These are phyloP conservation scores for Cepphus grylle DNA, from an alignment of 2,113 vertebrate species.

Conservation along the genomic window DNA sequence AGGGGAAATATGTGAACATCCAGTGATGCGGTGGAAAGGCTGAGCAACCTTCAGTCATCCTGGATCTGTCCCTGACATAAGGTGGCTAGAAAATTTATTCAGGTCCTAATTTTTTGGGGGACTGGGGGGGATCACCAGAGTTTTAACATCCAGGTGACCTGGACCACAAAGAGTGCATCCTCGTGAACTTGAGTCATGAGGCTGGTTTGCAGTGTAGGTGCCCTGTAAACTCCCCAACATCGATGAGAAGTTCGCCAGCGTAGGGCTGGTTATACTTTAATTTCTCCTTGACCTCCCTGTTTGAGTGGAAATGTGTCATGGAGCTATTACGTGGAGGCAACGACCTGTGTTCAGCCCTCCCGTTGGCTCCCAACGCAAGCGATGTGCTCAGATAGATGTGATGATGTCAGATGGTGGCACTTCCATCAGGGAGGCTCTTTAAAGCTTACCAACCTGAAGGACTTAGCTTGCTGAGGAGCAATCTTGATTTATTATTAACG, in stretches of 20 bases:
- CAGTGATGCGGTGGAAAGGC: rapidly evolving
- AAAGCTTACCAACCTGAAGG: background rate
- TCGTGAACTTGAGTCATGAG: rapidly evolving
- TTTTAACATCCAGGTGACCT: background rate
- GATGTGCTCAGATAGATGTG: background rate
- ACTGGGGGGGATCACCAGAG: rapidly evolving
- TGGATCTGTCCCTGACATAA: rapidly evolving
- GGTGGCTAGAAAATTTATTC: background rate
- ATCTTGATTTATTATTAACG: background rate
- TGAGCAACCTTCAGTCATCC: background rate
- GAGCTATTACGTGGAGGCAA: rapidly evolving
- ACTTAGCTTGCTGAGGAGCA: background rate
- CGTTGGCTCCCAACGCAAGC: rapidly evolving
- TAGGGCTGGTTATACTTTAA: background rate
- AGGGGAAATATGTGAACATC: background rate
- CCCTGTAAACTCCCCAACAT: rapidly evolving
- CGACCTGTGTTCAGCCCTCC: background rate
- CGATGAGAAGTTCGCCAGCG: rapidly evolving
- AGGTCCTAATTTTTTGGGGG: background rate
- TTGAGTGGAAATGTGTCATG: rapidly evolving
- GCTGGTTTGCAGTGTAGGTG: background rate
- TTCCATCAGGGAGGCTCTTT: background rate
- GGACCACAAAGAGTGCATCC: background rate
- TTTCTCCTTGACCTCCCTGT: background rate
- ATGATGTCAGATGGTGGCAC: background rate